phyloP scores from a whole-genome alignment of 1,140 invertebrate genomes.

The Plodia interpunctella region DNA sequence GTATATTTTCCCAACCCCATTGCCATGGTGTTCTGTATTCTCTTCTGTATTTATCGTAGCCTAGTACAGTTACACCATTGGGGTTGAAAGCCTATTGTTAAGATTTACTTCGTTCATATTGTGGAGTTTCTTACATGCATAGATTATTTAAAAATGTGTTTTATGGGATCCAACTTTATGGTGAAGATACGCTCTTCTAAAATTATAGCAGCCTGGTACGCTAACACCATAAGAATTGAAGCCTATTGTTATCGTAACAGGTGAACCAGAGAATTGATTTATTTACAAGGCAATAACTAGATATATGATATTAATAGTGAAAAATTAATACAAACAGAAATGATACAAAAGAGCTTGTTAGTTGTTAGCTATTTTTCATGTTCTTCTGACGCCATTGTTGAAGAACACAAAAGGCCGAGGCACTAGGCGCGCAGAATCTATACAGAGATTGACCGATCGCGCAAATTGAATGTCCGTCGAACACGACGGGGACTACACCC shows the following conservation, averaged over 20 bases:
- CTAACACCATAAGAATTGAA: not conserved
- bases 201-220: not conserved
- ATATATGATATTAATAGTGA: no score
- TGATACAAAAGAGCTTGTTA: slow-evolving; percentile 19
- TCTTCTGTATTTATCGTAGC: slow-evolving; percentile 31
- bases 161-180: no score
- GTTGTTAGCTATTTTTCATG: slow-evolving; percentile 36
- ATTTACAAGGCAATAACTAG: no score
- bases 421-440: slow-evolving; percentile 45
- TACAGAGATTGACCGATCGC: slow-evolving; percentile 64
- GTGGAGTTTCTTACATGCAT: no score
- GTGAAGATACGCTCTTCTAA: not conserved
- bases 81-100: slow-evolving; percentile 29
- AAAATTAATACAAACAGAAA: not conserved
- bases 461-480: slow-evolving; percentile 55
- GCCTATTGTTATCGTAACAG: no score
- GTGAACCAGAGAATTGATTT: no score
- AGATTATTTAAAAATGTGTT: not conserved
- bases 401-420: slow-evolving; percentile 32
- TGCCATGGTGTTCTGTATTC: slow-evolving; percentile 16
- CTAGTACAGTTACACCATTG: slow-evolving; percentile 35
- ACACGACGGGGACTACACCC: slow-evolving; percentile 36
- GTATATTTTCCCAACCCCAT: not conserved
- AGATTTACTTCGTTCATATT: no score
- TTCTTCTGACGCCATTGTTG: slow-evolving; percentile 32